Evolutionary conservation across 2,113 vertebrate species (phyloP).

Genomic region (Malurus melanocephalus): DNA sequence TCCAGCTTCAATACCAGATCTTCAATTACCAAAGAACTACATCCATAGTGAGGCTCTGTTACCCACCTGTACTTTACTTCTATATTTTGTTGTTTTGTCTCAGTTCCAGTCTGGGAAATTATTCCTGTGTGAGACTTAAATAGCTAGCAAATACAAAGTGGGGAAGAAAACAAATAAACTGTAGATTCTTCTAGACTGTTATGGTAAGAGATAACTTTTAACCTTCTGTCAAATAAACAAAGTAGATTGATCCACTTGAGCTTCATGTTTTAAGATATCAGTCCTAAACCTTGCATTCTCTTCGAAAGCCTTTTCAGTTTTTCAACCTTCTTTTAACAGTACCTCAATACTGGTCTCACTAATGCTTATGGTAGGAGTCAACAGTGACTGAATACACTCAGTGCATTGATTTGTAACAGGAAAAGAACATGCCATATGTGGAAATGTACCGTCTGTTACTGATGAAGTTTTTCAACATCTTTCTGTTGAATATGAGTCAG

Average conservation of each 20-base stretch:
- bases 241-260: background rate
- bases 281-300: background rate
- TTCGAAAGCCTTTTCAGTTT: background rate
- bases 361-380: background rate
- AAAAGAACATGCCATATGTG: background rate
- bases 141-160: background rate
- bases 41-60: background rate
- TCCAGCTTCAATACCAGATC: background rate
- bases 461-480: background rate
- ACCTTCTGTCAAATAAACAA: background rate
- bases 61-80: background rate
- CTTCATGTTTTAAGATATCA: background rate
- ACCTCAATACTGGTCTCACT: background rate
- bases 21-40: background rate
- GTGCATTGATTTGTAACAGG: background rate
- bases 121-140: background rate
- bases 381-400: background rate
- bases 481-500: background rate
- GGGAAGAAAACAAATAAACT: background rate
- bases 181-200: background rate
- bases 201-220: background rate
- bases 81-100: background rate
- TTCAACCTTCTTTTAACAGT: background rate
- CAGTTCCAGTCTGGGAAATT: background rate
- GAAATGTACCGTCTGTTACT: background rate